phyloP scores from a whole-genome alignment of 1,140 invertebrate genomes.

The Calycopis cecrops region DNA sequence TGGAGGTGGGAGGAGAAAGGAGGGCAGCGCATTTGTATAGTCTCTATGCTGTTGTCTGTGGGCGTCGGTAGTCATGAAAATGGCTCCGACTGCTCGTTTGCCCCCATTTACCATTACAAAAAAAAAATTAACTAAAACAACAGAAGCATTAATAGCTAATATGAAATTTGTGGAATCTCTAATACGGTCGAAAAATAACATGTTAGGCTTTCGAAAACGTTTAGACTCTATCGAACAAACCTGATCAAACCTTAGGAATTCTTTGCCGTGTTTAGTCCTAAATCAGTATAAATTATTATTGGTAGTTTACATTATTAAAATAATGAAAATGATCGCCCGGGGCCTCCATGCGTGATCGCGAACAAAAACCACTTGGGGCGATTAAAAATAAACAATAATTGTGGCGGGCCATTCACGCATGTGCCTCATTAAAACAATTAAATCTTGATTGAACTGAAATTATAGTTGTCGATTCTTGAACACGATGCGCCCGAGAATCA shows the following conservation, averaged over 20 bases:
- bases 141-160: too few species aligned
- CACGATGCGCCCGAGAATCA: constrained; percentile 61
- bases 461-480: constrained; percentile 74
- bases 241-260: background rate
- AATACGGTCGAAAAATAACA: too few species aligned
- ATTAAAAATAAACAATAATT: constrained; percentile 76
- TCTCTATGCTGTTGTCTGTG: too few species aligned
- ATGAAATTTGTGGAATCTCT: too few species aligned
- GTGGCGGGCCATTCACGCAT: constrained; percentile 72
- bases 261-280: constrained; percentile 53
- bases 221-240: too few species aligned
- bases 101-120: too few species aligned
- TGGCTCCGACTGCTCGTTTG: too few species aligned
- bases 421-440: constrained; percentile 75
- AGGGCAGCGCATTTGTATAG: too few species aligned
- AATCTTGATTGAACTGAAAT: constrained; percentile 75
- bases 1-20: too few species aligned
- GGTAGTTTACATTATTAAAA: constrained; percentile 75
- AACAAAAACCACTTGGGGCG: constrained; percentile 71
- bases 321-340: constrained; percentile 71
- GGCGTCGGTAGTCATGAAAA: too few species aligned
- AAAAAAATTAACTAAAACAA: too few species aligned
- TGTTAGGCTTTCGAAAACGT: too few species aligned
- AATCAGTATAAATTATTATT: constrained; percentile 75
- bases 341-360: constrained; percentile 69